Evolutionary conservation across 2,113 vertebrate species (phyloP).

Genomic region (Gnathonemus longibarbis): DNA sequence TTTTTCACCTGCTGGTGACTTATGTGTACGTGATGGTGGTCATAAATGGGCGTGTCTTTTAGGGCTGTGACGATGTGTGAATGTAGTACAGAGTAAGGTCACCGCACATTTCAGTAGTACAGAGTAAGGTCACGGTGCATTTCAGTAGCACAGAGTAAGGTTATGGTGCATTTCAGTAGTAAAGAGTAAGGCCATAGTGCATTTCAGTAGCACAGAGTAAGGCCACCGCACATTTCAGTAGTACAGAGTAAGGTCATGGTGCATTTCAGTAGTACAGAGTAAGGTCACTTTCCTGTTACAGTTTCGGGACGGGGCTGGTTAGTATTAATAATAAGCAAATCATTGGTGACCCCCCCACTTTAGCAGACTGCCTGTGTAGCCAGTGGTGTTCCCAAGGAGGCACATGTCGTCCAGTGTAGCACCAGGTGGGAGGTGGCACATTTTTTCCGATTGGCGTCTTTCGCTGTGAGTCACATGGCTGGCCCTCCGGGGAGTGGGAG

Average conservation of each 20-base stretch:
- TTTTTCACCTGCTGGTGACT: background rate
- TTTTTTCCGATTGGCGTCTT: background rate
- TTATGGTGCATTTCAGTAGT: background rate
- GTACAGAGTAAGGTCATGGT: background rate
- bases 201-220: background rate
- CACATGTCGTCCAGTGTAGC: background rate
- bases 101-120: background rate
- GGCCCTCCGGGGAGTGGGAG: background rate
- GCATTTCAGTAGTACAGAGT: background rate
- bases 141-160: background rate
- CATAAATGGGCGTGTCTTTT: background rate
- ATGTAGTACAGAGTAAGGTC: background rate
- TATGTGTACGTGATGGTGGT: background rate
- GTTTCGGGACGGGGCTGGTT: background rate
- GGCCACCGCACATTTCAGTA: background rate
- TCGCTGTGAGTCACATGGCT: background rate
- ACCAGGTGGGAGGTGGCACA: background rate
- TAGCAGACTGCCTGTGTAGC: background rate
- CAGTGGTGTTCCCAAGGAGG: background rate
- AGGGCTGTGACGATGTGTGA: background rate
- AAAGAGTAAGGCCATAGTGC: background rate
- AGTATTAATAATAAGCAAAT: background rate
- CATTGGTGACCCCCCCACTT: conserved; percentile 10
- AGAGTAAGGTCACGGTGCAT: background rate
- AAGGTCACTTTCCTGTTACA: background rate